phyloP scores from a whole-genome alignment of 2,113 vertebrate species.

The Notarius lentiginosus region DNA sequence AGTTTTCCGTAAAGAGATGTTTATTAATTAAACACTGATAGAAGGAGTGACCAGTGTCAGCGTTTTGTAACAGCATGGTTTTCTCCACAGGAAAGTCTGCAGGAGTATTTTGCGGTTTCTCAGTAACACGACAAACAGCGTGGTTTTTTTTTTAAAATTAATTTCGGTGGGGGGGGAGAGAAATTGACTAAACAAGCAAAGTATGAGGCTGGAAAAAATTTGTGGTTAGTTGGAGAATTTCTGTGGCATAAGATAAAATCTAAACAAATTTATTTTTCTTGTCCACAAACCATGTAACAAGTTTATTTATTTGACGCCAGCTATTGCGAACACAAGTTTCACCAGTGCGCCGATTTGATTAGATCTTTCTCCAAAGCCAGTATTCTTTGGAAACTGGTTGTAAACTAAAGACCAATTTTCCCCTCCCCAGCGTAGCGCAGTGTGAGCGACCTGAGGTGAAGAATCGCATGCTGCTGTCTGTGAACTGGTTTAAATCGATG shows the following conservation, averaged over 20 bases:
- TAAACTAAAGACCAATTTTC: too few species aligned
- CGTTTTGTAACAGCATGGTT: background rate
- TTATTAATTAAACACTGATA: background rate
- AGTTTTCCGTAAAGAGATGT: too few species aligned
- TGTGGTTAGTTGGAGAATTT: background rate
- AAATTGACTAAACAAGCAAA: too few species aligned
- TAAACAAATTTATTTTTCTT: background rate
- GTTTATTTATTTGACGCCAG: background rate
- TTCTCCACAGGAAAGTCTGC: background rate
- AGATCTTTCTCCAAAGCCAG: background rate
- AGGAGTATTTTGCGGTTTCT: background rate
- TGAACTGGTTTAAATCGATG: conserved; percentile 6
- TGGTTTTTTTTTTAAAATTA: too few species aligned
- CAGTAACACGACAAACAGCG: background rate
- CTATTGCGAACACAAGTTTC: background rate
- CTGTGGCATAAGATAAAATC: background rate
- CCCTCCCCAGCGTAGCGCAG: too few species aligned
- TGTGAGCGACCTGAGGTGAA: background rate
- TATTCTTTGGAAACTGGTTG: too few species aligned
- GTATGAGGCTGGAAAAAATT: background rate
- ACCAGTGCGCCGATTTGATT: too few species aligned
- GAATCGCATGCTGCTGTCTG: background rate
- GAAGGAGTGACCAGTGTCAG: background rate
- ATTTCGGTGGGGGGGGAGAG: too few species aligned
- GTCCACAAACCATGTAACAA: background rate